phyloP scores from a whole-genome alignment of 2,797 vertebrate species.

The Protonibea diacanthus region DNA sequence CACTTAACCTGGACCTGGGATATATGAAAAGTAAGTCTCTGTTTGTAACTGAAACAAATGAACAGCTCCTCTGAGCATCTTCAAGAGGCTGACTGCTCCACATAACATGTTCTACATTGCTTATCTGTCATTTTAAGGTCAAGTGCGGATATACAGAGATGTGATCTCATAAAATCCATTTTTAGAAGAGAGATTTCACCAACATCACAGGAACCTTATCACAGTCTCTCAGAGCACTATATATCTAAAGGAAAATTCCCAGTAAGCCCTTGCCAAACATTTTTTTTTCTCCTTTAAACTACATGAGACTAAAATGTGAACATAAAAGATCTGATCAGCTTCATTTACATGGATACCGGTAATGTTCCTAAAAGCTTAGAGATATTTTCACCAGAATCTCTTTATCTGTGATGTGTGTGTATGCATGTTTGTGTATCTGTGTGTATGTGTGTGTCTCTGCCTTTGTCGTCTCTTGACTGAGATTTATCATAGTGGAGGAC shows the following conservation, averaged over 20 bases:
- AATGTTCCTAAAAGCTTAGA: conserved; percentile 1
- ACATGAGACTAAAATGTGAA: conserved; percentile 6
- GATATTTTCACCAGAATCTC: conserved; percentile 11
- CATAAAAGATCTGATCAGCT: conserved; percentile 6
- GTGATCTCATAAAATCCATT: conserved; percentile 23
- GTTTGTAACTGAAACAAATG: conserved; percentile 30
- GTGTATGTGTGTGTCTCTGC: conserved; percentile 16
- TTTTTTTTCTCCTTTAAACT: neutral
- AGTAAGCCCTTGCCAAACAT: neutral
- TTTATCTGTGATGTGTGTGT: neutral
- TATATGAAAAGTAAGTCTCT: conserved; percentile 4
- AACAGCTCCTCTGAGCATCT: conserved; percentile 30
- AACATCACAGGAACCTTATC: conserved; percentile 32
- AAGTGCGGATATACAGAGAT: conserved; percentile 16
- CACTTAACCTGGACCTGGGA: neutral
- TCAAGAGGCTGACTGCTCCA: conserved; percentile 18
- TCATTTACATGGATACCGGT: conserved; percentile 12
- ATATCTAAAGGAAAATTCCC: conserved; percentile 16
- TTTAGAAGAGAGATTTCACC: conserved; percentile 34
- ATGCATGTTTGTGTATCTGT: conserved; percentile 7
- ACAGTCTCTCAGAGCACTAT: neutral
- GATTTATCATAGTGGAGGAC: conserved; percentile 36
- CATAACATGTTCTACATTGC: conserved; percentile 16
- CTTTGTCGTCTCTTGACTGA: conserved; percentile 31
- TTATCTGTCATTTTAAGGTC: conserved; percentile 31